These are phyloP conservation scores for Hippopotamyrus pictus DNA, from an alignment of 2,797 vertebrate genomes.

Conservation along the genomic window DNA sequence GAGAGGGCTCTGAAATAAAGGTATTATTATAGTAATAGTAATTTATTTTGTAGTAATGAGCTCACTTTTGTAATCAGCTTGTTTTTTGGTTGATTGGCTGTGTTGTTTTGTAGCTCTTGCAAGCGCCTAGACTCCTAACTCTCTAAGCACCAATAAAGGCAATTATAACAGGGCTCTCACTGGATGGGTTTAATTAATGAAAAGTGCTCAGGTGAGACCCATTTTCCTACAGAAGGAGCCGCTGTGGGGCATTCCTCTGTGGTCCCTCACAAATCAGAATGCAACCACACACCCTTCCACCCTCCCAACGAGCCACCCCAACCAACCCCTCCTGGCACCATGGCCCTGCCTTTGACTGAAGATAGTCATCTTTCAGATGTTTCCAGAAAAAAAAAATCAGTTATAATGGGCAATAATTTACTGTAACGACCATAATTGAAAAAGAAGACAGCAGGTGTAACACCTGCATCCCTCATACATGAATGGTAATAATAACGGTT, in stretches of 20 bases:
- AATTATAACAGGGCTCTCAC: slow-evolving; percentile 21
- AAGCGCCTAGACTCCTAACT: slow-evolving; percentile 12
- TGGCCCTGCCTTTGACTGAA: neutral
- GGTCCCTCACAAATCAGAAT: slow-evolving; percentile 1
- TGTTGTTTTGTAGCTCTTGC: slow-evolving; percentile 26
- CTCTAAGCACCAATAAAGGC: slow-evolving; percentile 22
- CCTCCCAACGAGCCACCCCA: neutral
- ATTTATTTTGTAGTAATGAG: slow-evolving; percentile 36
- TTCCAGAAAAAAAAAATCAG: neutral
- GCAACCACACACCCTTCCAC: neutral
- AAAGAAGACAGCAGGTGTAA: neutral
- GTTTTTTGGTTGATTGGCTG: slow-evolving; percentile 33
- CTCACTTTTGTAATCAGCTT: slow-evolving; percentile 35
- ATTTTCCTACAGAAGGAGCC: neutral
- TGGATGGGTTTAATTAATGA: slow-evolving; percentile 28
- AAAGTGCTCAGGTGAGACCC: slow-evolving; percentile 32
- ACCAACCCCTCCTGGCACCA: neutral
- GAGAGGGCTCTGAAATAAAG: slow-evolving; percentile 31
- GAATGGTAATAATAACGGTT: slow-evolving; percentile 14
- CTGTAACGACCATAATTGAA: slow-evolving; percentile 6
- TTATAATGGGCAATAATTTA: neutral
- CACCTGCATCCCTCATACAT: slow-evolving; percentile 10
- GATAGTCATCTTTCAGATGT: neutral
- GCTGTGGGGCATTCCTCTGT: neutral
- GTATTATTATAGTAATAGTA: slow-evolving; percentile 37